phyloP scores from a whole-genome alignment of 2,888 invertebrate species.

The Andricus quercusramuli region DNA sequence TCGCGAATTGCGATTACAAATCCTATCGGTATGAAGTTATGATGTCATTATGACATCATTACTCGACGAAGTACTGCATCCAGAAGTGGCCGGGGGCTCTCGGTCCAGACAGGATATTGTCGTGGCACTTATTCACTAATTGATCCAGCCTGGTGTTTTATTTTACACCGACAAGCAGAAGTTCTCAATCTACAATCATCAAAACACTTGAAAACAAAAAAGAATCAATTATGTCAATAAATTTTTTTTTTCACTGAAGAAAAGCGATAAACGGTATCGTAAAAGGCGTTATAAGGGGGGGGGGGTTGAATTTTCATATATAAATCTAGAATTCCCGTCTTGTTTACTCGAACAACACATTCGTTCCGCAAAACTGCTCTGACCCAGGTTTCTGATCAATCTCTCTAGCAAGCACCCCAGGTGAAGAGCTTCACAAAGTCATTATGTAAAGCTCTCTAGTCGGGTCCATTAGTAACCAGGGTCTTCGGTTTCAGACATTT shows the following conservation, averaged over 20 bases:
- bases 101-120: slow-evolving; percentile 74
- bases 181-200: slow-evolving; percentile 65
- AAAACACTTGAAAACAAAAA: slow-evolving; percentile 28
- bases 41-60: slow-evolving; percentile 65
- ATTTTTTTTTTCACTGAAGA: background rate
- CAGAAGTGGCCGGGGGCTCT: slow-evolving; percentile 55
- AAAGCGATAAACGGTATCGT: no score
- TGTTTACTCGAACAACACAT: no score
- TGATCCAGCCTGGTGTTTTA: slow-evolving; percentile 74
- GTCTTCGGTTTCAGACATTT: no score
- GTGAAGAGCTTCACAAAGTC: no score
- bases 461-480: no score
- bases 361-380: no score
- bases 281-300: no score
- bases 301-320: no score
- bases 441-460: no score
- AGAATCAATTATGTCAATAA: background rate
- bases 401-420: no score
- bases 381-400: no score
- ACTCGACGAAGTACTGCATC: slow-evolving; percentile 51
- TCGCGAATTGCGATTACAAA: slow-evolving; percentile 12
- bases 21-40: slow-evolving; percentile 37
- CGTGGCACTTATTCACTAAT: slow-evolving; percentile 74
- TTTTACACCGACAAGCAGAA: slow-evolving; percentile 66
- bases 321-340: no score